Evolutionary conservation across 2,797 vertebrate species (phyloP).

Genomic region (Ctenopoma multispine): DNA sequence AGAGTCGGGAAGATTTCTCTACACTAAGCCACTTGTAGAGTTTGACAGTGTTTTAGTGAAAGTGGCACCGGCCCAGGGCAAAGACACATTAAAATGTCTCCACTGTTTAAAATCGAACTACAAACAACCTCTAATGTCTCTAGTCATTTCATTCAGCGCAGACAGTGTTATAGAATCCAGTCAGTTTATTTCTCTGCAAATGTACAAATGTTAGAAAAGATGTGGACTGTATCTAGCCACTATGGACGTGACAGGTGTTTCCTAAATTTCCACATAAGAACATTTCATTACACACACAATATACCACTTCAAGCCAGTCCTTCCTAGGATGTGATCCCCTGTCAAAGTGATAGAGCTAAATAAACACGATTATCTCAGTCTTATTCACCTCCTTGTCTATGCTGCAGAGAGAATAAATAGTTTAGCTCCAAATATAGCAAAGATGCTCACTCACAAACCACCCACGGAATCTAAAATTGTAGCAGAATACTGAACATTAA

Average conservation of each 20-base stretch:
- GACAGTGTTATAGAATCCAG: background rate
- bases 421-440: slow-evolving; percentile 36
- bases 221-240: background rate
- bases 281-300: background rate
- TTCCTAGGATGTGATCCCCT: background rate
- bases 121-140: background rate
- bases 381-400: background rate
- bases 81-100: slow-evolving; percentile 1
- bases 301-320: background rate
- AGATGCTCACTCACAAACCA: slow-evolving; percentile 16
- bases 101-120: background rate
- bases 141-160: background rate
- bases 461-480: slow-evolving; percentile 28
- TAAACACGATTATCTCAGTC: slow-evolving; percentile 16
- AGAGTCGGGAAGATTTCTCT: background rate
- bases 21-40: background rate
- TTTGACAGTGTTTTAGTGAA: too few species aligned
- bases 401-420: slow-evolving; percentile 3
- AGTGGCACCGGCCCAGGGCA: background rate
- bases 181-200: background rate
- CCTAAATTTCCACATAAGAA: slow-evolving; percentile 1
- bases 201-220: background rate
- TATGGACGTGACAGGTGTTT: background rate
- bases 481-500: slow-evolving; percentile 1
- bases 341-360: slow-evolving; percentile 2